Evolutionary conservation across 1,140 invertebrate genomes (phyloP).

Genomic region (Kradibia gibbosae): DNA sequence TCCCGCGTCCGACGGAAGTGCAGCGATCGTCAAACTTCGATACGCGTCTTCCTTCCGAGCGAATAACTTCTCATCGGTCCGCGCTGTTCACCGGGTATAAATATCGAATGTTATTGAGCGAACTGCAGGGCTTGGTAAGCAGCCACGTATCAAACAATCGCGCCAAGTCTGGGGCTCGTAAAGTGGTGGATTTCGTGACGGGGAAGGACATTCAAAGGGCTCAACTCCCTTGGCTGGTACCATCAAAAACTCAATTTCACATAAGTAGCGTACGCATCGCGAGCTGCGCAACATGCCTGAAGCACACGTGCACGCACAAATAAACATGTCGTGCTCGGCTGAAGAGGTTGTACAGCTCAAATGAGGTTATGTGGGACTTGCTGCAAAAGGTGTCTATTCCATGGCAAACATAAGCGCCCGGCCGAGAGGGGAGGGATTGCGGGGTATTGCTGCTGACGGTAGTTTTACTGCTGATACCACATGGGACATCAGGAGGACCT

Average conservation of each 20-base stretch:
- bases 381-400: slow-evolving; percentile 30
- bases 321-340: background rate
- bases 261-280: background rate
- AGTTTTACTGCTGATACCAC: slow-evolving; percentile 14
- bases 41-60: background rate
- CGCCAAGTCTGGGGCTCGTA: background rate
- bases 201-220: too few species aligned
- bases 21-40: background rate
- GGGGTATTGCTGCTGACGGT: background rate
- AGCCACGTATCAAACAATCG: slow-evolving; percentile 2
- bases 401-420: slow-evolving; percentile 4
- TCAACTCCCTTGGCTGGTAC: background rate
- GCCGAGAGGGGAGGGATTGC: slow-evolving; percentile 10
- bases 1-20: background rate
- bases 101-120: slow-evolving; percentile 9
- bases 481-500: slow-evolving; percentile 42
- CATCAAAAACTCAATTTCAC: slow-evolving; percentile 43
- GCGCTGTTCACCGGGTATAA: background rate
- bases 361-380: slow-evolving; percentile 19
- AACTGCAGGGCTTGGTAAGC: background rate
- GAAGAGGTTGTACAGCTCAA: background rate
- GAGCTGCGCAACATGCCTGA: background rate
- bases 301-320: slow-evolving; percentile 10
- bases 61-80: background rate
- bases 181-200: too few species aligned